Evolutionary conservation across 2,888 invertebrate species (phyloP).

Genomic region (Heliconius aoede): DNA sequence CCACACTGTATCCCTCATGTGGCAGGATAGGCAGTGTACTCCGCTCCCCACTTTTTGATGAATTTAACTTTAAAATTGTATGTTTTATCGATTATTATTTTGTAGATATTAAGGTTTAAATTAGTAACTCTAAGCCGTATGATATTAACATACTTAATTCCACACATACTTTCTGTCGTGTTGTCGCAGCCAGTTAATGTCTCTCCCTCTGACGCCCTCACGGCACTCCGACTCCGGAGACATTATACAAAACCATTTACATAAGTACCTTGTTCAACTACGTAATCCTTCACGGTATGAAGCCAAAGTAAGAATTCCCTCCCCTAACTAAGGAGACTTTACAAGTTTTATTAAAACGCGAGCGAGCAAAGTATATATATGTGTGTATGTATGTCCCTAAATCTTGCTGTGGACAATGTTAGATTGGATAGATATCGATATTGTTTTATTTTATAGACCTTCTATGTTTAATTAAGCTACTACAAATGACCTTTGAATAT

Average conservation of each 20-base stretch:
- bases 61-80: no score
- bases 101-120: no score
- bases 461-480: background rate
- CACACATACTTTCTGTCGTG: background rate
- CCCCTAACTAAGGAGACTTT: conserved; percentile 34
- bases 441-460: background rate
- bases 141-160: background rate
- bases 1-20: no score
- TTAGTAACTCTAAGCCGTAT: no score
- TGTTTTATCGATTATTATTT: no score
- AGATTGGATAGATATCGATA: background rate
- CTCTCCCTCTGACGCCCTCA: conserved; percentile 31
- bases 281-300: conserved; percentile 43
- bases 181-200: background rate
- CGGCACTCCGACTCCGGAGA: conserved; percentile 41
- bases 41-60: no score
- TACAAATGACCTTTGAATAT: background rate
- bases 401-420: background rate
- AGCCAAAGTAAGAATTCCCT: conserved; percentile 38
- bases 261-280: conserved; percentile 44
- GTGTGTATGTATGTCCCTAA: background rate
- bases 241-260: conserved; percentile 45
- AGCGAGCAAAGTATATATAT: conserved; percentile 2
- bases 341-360: conserved; percentile 31
- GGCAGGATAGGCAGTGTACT: no score